phyloP scores from a whole-genome alignment of 2,113 vertebrate species.

The Calcarius ornatus region DNA sequence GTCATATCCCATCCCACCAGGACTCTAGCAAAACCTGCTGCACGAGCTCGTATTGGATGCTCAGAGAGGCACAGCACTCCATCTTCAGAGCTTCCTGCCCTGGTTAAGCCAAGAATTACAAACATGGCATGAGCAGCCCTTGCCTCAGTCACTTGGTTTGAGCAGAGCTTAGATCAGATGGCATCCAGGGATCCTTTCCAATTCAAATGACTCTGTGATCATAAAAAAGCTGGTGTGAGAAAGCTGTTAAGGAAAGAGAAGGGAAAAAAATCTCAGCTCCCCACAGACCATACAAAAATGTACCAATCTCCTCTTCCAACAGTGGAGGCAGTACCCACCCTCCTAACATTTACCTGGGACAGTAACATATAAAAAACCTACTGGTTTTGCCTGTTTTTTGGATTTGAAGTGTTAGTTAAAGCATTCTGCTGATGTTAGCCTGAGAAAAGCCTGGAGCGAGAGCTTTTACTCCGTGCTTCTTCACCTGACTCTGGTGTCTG shows the following conservation, averaged over 20 bases:
- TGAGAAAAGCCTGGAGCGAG: not conserved
- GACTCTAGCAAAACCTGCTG: not conserved
- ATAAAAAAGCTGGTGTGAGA: not conserved
- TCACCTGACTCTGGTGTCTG: not conserved
- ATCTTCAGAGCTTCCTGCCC: not conserved
- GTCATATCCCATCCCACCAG: rapidly evolving
- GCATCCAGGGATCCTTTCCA: not conserved
- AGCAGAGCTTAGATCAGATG: conserved; percentile 1
- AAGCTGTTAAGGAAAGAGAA: not conserved
- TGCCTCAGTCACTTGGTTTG: not conserved
- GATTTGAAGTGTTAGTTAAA: not conserved
- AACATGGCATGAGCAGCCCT: not conserved
- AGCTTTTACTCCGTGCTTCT: not conserved
- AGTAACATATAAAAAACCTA: not conserved
- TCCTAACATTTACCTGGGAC: not conserved
- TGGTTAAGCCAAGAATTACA: not conserved
- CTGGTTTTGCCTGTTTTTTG: not conserved
- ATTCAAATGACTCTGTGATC: not conserved
- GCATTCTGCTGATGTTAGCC: not conserved
- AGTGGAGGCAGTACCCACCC: not conserved
- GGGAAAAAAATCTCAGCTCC: not conserved
- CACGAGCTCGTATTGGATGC: not conserved
- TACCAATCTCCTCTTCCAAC: not conserved
- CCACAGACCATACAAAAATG: not conserved
- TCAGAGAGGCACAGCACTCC: rapidly evolving